A percentile compares a stretch with the other conserved stretches of the same genome.
phyloP scores from a whole-genome alignment of 2,797 vertebrate species.

The Megalops cyprinoides region DNA sequence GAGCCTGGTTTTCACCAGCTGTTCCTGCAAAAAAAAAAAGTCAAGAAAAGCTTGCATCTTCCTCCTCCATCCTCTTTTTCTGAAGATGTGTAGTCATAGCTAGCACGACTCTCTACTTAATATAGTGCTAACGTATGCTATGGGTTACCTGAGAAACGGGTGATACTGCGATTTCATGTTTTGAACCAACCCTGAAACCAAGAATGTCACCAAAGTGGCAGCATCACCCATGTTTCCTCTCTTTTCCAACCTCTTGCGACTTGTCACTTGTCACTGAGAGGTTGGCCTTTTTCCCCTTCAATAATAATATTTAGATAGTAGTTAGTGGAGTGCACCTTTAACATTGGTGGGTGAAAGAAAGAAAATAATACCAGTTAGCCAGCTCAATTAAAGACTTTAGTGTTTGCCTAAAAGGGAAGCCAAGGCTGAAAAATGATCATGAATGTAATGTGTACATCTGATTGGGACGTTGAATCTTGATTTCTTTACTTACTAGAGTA shows the following conservation, averaged over 20 bases:
- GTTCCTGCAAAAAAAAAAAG: slow-evolving; percentile 73
- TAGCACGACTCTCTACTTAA: background rate
- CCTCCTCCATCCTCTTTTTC: too few species aligned
- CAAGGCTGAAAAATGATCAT: too few species aligned
- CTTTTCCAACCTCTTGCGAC: background rate
- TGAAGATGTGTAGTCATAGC: background rate
- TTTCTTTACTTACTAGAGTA: too few species aligned
- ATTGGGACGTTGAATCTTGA: too few species aligned
- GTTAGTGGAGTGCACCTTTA: background rate
- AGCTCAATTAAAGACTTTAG: background rate
- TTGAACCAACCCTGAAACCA: background rate
- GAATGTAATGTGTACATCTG: too few species aligned
- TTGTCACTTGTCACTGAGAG: background rate
- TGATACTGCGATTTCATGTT: background rate
- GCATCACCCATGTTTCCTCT: background rate
- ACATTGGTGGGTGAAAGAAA: background rate
- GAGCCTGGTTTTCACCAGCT: slow-evolving; percentile 83
- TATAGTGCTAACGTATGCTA: too few species aligned
- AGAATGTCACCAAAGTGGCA: background rate
- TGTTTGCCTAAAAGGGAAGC: background rate
- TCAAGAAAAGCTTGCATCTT: background rate
- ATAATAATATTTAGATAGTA: background rate
- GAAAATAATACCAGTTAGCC: background rate
- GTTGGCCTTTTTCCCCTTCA: background rate
- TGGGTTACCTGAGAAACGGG: background rate